Percentiles rank a stretch among this genome's conserved stretches.
Conservation (phyloP, 2,888 invertebrate species). For the Platycheirus albimanus region DNA sequence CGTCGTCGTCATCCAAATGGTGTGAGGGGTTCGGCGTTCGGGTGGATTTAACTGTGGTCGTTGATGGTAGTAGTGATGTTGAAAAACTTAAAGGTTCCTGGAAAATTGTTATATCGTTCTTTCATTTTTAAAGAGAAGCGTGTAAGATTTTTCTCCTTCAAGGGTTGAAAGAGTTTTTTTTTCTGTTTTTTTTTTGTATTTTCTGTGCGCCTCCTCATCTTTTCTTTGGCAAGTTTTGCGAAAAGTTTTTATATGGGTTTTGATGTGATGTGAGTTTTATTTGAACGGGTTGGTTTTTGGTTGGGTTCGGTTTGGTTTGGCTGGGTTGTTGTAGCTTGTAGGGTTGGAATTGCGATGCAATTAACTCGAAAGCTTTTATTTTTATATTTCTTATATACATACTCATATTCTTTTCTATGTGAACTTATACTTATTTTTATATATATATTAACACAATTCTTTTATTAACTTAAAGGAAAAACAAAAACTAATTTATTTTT, state of each 20-base stretch:
- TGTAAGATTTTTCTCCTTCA: conserved; percentile 51
- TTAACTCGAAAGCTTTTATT: conserved; percentile 48
- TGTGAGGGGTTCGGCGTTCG: no score
- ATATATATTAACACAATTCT: no score
- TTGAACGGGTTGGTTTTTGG: conserved; percentile 42
- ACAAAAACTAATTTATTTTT: background rate
- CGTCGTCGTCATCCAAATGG: background rate
- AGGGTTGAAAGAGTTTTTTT: conserved; percentile 43
- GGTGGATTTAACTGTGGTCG: conserved; percentile 14
- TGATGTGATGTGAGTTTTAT: conserved; percentile 45
- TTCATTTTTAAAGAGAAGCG: conserved; percentile 56
- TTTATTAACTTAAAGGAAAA: conserved; percentile 34
- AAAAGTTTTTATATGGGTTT: conserved; percentile 41
- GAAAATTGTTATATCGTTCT: conserved; percentile 50
- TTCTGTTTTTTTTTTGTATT: conserved; percentile 31
- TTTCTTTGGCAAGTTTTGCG: conserved; percentile 31
- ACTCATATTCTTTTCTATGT: conserved; percentile 5
- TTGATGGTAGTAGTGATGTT: conserved; percentile 47
- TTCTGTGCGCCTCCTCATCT: conserved; percentile 34
- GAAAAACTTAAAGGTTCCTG: conserved; percentile 67
- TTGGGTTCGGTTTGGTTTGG: no score
- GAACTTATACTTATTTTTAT: background rate
- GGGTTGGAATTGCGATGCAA: conserved; percentile 62
- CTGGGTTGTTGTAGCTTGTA: conserved; percentile 6
- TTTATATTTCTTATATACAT: conserved; percentile 31